These are phyloP conservation scores for Corythornis madagascariensis DNA, from an alignment of 2,113 vertebrate genomes.

Conservation along the genomic window DNA sequence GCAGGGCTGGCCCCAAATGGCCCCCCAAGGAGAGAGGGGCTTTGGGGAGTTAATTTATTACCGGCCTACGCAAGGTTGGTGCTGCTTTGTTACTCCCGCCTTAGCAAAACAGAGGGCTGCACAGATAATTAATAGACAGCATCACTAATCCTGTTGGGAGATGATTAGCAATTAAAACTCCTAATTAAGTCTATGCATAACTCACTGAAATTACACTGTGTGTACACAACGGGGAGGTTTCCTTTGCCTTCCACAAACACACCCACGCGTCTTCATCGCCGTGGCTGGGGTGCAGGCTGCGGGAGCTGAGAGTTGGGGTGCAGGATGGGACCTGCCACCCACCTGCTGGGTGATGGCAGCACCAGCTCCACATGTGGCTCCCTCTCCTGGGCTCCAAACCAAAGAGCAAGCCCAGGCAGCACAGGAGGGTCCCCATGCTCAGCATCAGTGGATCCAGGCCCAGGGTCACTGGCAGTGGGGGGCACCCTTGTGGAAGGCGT, in stretches of 20 bases:
- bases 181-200: slow-evolving; percentile 81
- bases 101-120: slow-evolving; percentile 75
- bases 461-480: rapidly evolving
- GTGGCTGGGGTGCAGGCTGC: not conserved
- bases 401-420: not conserved
- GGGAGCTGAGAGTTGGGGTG: not conserved
- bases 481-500: not conserved
- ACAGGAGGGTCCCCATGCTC: not conserved
- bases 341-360: rapidly evolving
- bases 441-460: not conserved
- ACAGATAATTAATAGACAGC: slow-evolving; percentile 79
- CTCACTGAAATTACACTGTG: slow-evolving; percentile 77
- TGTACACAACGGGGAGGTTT: slow-evolving; percentile 73
- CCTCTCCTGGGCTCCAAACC: not conserved
- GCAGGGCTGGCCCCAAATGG: not conserved
- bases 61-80: slow-evolving; percentile 31
- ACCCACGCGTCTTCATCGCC: not conserved
- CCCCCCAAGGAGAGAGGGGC: not conserved
- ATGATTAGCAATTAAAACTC: slow-evolving; percentile 82
- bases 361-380: not conserved
- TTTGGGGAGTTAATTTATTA: slow-evolving; percentile 68
- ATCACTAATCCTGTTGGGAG: slow-evolving; percentile 77
- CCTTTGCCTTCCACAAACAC: slow-evolving; percentile 57
- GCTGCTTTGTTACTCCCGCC: slow-evolving; percentile 67
- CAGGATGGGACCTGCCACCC: not conserved